phyloP scores from a whole-genome alignment of 2,113 vertebrate species.

The Aptenodytes forsteri region DNA sequence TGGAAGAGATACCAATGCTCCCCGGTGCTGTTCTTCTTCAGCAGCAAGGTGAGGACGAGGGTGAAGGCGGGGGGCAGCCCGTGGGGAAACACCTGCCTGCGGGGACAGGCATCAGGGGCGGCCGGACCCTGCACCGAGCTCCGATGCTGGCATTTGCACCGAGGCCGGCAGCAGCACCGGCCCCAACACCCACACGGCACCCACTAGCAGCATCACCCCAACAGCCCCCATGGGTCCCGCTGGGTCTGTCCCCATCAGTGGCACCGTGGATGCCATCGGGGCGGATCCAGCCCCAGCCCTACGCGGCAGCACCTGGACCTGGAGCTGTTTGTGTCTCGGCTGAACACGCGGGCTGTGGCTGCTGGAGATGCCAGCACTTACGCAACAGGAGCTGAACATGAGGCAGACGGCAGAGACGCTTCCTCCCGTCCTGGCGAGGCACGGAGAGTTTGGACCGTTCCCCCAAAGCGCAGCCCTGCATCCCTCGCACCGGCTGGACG shows the following conservation, averaged over 20 bases:
- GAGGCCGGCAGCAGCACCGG: accelerated
- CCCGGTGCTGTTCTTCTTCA: conserved; percentile 88
- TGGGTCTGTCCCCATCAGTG: not conserved
- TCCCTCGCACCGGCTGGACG: not conserved
- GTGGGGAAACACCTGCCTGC: conserved; percentile 86
- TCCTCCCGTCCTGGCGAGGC: not conserved
- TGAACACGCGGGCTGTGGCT: not conserved
- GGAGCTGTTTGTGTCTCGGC: not conserved
- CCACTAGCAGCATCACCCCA: not conserved
- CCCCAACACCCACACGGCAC: not conserved
- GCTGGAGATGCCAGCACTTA: not conserved
- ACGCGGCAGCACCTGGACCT: not conserved
- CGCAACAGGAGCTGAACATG: not conserved
- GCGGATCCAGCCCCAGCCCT: not conserved
- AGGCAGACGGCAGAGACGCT: not conserved
- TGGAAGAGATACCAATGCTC: conserved; percentile 91
- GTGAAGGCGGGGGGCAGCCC: conserved; percentile 89
- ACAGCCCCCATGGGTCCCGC: accelerated
- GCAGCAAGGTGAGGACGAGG: conserved; percentile 86
- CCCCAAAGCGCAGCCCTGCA: not conserved
- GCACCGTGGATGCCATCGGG: not conserved
- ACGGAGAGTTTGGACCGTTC: not conserved
- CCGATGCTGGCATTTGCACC: not conserved
- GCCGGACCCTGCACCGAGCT: accelerated
- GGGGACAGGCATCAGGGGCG: not conserved